These are phyloP conservation scores for Andrena bucephala DNA, from an alignment of 2,888 invertebrate genomes.

Conservation along the genomic window DNA sequence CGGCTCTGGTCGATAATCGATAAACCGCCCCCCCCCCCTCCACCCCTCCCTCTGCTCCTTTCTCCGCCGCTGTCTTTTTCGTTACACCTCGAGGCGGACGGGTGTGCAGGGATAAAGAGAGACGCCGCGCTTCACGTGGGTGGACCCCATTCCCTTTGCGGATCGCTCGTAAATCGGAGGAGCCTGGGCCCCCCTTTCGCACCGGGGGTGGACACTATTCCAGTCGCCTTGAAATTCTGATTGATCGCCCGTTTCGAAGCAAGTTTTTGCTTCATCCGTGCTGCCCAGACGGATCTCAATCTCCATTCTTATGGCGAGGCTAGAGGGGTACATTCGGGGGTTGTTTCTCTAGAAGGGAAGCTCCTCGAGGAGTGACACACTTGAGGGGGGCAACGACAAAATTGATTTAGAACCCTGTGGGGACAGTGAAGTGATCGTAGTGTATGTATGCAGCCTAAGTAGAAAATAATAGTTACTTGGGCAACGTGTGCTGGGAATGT, in stretches of 20 bases:
- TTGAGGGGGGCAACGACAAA: too few species aligned
- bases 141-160: conserved; percentile 37
- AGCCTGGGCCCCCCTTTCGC: conserved; percentile 14
- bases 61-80: conserved; percentile 47
- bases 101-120: conserved; percentile 17
- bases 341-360: too few species aligned
- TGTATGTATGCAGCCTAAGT: too few species aligned
- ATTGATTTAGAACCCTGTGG: too few species aligned
- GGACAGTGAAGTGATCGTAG: too few species aligned
- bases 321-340: not conserved
- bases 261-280: not conserved
- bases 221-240: conserved; percentile 32
- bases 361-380: too few species aligned
- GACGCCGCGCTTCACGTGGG: conserved; percentile 26
- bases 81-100: conserved; percentile 44
- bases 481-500: too few species aligned
- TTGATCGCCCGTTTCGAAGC: not conserved
- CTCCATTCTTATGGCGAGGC: not conserved
- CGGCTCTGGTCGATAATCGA: conserved; percentile 74
- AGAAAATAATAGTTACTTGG: too few species aligned
- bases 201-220: not conserved
- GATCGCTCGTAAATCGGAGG: conserved; percentile 64
- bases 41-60: conserved; percentile 12
- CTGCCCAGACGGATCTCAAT: not conserved
- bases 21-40: conserved; percentile 33